Evolutionary conservation across 2,888 invertebrate genomes (phyloP), one percentile per base, ranked within the genome.

Genomic region (Coelinius sp.): DNA sequence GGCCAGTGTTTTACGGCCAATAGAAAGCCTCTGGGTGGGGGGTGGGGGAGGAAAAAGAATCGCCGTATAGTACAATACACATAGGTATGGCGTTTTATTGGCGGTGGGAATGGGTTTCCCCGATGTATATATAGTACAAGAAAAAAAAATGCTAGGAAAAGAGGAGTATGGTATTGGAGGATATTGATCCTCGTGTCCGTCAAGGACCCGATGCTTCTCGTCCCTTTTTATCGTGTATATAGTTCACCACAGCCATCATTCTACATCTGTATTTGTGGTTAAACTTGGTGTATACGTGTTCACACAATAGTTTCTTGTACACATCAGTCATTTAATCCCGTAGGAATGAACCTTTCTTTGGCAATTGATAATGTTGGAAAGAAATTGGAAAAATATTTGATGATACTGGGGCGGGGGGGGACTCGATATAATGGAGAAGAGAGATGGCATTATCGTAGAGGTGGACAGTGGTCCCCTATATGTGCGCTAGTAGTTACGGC

Each of bases 161-260:
- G 80, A 81, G 79, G 84, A 83, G 84, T 86, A 86, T 86, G 85
- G 85, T 86, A 86, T 87, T 83, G 86, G 84, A 84, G 84, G 85
- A 86, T 87, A 87, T 87, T 87, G 87, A 87, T 87, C 86, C 84
- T 85, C 84, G 85, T 84, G 87, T 86, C 86, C 85, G 86, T 86
- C 87, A 86, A 87, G 86, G 84, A 86, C 84, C 83, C 85, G 84
- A 84, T 84, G 85, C 85, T 85, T 86, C 85, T 84, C 83, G 81
- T 76, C 79, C 76, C 79, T 79, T 77, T 73, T 53, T 62, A 64
- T 67, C 63, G 2, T 22, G 8, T 38, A 38, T 38, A 71, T 70
- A 71, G 71, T 73, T 64, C 74, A 62, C 67, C 69, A 76, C 77
- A 75, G 76, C 73, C 77, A 76, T 76, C 75, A 73, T 73, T 68